Conservation (phyloP, 2,888 invertebrate species). For the Lycia hirtaria region DNA sequence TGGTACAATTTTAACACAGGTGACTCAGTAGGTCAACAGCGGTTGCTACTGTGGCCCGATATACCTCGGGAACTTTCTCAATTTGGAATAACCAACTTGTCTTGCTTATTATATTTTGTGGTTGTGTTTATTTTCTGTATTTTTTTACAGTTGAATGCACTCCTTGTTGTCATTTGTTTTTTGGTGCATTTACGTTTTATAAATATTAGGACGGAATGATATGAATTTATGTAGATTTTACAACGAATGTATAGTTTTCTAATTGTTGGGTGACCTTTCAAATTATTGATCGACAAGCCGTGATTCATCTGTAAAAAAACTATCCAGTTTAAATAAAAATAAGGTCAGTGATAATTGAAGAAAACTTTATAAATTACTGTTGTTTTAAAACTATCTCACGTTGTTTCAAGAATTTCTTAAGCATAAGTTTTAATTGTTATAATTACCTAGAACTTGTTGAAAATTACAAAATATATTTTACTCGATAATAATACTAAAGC, state of each 20-base stretch:
- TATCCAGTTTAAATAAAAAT: too few species aligned
- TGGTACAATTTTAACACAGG: slow-evolving; percentile 17
- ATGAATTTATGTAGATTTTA: not conserved
- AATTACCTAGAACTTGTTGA: not conserved
- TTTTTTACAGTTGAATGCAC: not conserved
- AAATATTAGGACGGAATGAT: not conserved
- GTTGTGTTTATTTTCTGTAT: not conserved
- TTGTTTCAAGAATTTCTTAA: too few species aligned
- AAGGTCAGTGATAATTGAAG: too few species aligned
- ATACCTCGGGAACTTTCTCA: slow-evolving; percentile 30
- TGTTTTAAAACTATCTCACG: too few species aligned
- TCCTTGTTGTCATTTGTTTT: not conserved
- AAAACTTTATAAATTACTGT: too few species aligned
- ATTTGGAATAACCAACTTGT: slow-evolving; percentile 33
- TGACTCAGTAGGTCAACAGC: slow-evolving; percentile 31
- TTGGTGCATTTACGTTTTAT: not conserved
- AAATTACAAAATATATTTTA: not conserved
- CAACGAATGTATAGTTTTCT: not conserved
- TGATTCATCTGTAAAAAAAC: too few species aligned
- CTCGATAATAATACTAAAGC: not conserved
- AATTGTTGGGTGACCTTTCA: too few species aligned
- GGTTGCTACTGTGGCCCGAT: slow-evolving; percentile 7
- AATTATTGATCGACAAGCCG: too few species aligned
- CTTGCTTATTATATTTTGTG: slow-evolving; percentile 3
- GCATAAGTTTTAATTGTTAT: too few species aligned